Evolutionary conservation across 2,888 invertebrate genomes (phyloP).

Genomic region (Apotomis capreana): DNA sequence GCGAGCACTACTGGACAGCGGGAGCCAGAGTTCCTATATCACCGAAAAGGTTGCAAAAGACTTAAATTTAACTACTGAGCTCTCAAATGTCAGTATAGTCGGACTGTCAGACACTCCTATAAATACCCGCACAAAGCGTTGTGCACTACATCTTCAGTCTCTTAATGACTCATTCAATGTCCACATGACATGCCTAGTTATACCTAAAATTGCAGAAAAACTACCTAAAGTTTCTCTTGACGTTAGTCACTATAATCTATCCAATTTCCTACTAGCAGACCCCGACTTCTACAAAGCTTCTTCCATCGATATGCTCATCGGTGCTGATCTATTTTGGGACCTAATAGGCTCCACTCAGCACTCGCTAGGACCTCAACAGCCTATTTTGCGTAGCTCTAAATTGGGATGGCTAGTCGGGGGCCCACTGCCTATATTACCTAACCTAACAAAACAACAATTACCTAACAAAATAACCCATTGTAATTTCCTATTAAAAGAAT

Average conservation of each 20-base stretch:
- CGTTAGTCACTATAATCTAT: background rate
- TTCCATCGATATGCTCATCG: background rate
- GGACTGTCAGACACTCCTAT: background rate
- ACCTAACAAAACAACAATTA: background rate
- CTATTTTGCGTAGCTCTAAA: constrained; percentile 1
- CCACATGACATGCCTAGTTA: background rate
- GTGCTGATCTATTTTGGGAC: constrained; percentile 16
- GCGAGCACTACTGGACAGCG: background rate
- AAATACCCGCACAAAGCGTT: background rate
- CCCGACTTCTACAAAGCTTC: background rate
- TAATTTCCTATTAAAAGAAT: constrained; percentile 7
- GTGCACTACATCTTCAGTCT: background rate
- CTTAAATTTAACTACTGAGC: background rate
- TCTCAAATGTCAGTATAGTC: background rate
- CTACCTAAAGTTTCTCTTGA: background rate
- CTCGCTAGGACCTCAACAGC: background rate
- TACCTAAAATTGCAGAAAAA: background rate
- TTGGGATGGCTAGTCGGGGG: constrained; percentile 4
- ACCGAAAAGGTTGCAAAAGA: background rate
- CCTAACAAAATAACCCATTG: constrained; percentile 7
- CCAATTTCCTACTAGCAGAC: background rate
- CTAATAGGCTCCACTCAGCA: background rate
- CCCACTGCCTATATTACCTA: background rate
- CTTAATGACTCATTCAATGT: background rate
- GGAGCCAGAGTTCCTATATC: background rate